These are phyloP conservation scores for Toxostoma redivivum DNA, from an alignment of 2,113 vertebrate genomes.

Conservation along the genomic window DNA sequence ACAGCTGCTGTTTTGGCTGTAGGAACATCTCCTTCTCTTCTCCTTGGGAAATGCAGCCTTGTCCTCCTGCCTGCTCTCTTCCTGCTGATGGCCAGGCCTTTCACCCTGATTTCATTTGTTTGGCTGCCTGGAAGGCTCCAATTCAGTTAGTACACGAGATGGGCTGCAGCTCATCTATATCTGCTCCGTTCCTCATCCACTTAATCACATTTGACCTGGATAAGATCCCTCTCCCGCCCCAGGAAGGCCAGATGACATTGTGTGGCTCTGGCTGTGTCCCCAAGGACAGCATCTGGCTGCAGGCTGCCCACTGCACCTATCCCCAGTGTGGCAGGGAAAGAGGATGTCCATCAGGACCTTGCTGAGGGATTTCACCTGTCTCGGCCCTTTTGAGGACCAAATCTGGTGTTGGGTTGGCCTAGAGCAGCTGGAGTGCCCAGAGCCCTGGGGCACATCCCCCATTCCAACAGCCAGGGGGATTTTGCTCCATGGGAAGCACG, in stretches of 20 bases:
- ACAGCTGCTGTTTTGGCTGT: neutral
- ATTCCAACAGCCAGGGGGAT: fast-evolving
- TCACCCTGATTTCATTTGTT: slow-evolving; percentile 20
- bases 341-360: neutral
- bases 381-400: neutral
- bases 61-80: neutral
- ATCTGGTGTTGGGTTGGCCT: neutral
- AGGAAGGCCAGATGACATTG: slow-evolving; percentile 30
- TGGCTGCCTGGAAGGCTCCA: slow-evolving; percentile 47
- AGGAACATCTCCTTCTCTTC: slow-evolving; percentile 35
- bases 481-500: neutral
- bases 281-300: neutral
- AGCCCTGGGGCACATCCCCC: neutral
- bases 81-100: slow-evolving; percentile 24
- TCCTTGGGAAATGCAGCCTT: neutral
- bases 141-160: slow-evolving; percentile 32
- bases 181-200: slow-evolving; percentile 7
- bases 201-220: slow-evolving; percentile 55
- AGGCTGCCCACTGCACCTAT: neutral
- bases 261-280: neutral
- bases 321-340: neutral
- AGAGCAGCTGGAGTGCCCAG: neutral
- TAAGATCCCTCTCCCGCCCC: slow-evolving; percentile 2
- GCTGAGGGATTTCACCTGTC: neutral
- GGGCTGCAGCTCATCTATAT: slow-evolving; percentile 21